Conservation (phyloP, 92 coral and sea anemone species). For the Hydrozoanthus gracilis region DNA sequence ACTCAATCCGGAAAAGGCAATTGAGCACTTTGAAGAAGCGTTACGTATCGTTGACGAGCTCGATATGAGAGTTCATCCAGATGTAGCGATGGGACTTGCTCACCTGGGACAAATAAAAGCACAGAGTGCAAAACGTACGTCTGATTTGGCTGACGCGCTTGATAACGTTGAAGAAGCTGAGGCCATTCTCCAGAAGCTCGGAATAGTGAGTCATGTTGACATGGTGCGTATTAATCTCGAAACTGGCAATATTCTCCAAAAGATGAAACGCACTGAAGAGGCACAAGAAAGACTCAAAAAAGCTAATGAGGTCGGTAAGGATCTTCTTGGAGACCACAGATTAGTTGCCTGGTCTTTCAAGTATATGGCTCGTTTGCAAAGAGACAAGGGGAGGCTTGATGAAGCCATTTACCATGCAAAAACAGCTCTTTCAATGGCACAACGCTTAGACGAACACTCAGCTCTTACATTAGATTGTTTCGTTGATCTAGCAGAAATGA, state of each 20-base stretch:
- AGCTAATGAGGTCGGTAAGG: neutral
- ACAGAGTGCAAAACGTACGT: neutral
- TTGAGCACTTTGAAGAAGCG: neutral
- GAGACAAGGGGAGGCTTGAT: neutral
- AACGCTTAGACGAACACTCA: constrained; percentile 8
- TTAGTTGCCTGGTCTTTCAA: constrained; percentile 20
- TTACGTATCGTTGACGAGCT: neutral
- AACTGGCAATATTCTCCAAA: neutral
- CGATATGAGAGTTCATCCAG: neutral
- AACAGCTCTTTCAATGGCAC: constrained; percentile 12
- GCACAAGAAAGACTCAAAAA: neutral
- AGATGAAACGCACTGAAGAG: neutral
- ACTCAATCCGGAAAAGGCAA: neutral
- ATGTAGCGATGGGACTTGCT: neutral
- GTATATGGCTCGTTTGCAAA: constrained; percentile 9
- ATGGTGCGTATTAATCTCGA: neutral
- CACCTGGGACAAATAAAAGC: constrained; percentile 16
- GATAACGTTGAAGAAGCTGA: neutral
- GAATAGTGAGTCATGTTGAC: neutral
- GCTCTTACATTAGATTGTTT: constrained; percentile 8
- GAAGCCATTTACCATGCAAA: neutral
- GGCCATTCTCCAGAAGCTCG: neutral
- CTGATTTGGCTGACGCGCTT: neutral
- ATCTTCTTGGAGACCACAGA: constrained; percentile 15
- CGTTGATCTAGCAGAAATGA: constrained; percentile 14